Base-by-base conservation (phyloP, 2,113 vertebrate genomes). In the Podarcis muralis region DNA sequence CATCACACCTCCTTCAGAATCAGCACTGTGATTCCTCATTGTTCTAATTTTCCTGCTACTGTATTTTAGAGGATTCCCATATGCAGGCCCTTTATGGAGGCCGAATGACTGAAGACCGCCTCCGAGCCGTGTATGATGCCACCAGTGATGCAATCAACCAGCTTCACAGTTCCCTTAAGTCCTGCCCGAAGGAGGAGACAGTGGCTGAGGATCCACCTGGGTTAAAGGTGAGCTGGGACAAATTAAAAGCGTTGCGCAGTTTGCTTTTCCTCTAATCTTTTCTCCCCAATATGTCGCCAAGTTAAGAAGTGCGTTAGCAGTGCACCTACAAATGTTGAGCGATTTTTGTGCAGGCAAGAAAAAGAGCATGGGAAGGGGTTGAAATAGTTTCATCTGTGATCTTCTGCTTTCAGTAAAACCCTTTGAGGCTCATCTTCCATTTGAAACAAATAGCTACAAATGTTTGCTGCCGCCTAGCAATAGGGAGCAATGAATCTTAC, bases 131-230 rank as follows among this genome's bases (percentile, higher is more conserved):
- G 57, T 98, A 96, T 80, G 97, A 95, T 48, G 96, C 98, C 90
- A 98, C 93, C 4, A 96, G 95, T 6, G 98, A 99, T 77, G 97
- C 98, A 88, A 98, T 99, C 25, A 96, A 98, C 90, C 97, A 98
- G 89, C 97, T 99, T 37, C 98, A 99, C 90, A 96, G 94, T 85
- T 99, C 98, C 4, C 94, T 99, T 82, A 98, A 98, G 94, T 97
- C 98, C 5, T 96, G 98, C 92, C 99, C 99, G 0, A 89, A 90
- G 1, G 84, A 97, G 0, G 95, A 98, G 1, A 88, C 91, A 0
- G 94, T 96, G 87, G 95, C 90, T 35, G 93, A 97, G 62, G 98
- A 99, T 87, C 99, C 99, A 0, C 94, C 93, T 37, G 98, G 97
- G 81, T 85, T 99, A 95, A 98, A 98, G 98, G 98, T 97, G 88